Base-by-base conservation (phyloP, 2,113 vertebrate genomes). In the Caranx ignobilis region DNA sequence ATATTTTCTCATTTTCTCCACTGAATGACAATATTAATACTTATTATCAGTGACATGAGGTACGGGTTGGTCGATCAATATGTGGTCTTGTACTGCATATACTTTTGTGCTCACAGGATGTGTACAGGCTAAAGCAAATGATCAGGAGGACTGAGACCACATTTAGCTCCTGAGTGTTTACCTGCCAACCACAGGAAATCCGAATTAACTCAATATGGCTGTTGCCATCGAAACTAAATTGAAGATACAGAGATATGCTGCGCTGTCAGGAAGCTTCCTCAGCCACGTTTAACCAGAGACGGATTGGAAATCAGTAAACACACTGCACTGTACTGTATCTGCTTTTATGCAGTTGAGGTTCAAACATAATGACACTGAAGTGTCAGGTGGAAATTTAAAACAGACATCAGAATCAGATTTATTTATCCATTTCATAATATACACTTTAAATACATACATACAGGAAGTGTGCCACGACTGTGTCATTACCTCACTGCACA, bases 351-450 rank as follows among this genome's bases (percentile, higher is more conserved):
- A 50, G 18, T 69, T 73, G 60, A 34, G 18, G 59, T 18, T 83
- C 56, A 60, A 70, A 31, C 34, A 47, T 50, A 55, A 76, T 72
- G n/a, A 69, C 3, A 39, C 59, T 65, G 32, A 45, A 73, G 35
- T 6, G 35, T 63, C 54, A 72, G 47, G 45, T 34, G 21, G 12
- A 66, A 32, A 80, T 13, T 11, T n/a, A 45, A 75, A 70, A 43
- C 12, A 45, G 31, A 26, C 1, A 37, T 37, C 37, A 37, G 37
- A 37, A 37, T 37, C 37, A 37, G 37, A 37, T 37, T 37, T 37
- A 37, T 37, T 37, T 37, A 4, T 37, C 8, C 5, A 5, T 37
- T 37, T 8, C 37, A 37, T 37, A 37, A 37, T 8, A 37, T 37
- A 37, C 37, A 37, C 37, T 6, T 37, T 37, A 4, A 5, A 37